Percentiles rank a stretch among this genome's conserved stretches.
Evolutionary conservation across 1,140 invertebrate genomes (phyloP).

Genomic region (Camponotus floridanus): DNA sequence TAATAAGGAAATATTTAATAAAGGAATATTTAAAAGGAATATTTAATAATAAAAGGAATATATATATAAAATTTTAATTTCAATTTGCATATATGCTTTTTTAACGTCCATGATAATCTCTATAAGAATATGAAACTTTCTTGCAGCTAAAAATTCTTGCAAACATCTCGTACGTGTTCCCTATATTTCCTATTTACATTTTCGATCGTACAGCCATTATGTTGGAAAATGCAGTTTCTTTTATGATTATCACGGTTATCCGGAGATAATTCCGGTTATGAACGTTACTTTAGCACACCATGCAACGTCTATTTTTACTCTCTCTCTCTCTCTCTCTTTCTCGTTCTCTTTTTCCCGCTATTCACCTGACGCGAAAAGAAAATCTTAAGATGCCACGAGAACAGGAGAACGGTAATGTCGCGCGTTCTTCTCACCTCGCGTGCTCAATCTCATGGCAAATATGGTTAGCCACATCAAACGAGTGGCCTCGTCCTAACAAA

Average conservation of each 20-base stretch:
- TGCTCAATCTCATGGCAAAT: slow-evolving; percentile 72
- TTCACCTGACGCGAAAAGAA: not conserved
- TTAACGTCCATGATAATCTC: no score
- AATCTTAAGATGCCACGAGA: slow-evolving; percentile 42
- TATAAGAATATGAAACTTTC: no score
- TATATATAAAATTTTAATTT: no score
- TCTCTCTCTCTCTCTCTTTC: not conserved
- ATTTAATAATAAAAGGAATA: no score
- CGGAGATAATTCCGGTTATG: slow-evolving; percentile 3
- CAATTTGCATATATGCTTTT: no score
- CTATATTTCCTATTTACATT: slow-evolving; percentile 23
- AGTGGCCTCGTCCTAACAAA: slow-evolving; percentile 68
- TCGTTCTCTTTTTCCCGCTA: no score
- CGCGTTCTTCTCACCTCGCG: slow-evolving; percentile 40
- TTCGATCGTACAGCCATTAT: slow-evolving; percentile 12
- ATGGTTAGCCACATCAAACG: slow-evolving; percentile 69
- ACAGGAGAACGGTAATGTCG: slow-evolving; percentile 5
- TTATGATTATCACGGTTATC: not conserved
- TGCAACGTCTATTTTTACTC: not conserved
- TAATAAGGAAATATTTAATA: no score
- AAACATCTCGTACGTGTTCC: no score
- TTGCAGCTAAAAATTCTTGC: no score
- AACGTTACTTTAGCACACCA: slow-evolving; percentile 7
- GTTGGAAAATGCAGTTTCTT: slow-evolving; percentile 10
- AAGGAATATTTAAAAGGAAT: no score